Evolutionary conservation across 2,888 invertebrate genomes (phyloP), one percentile per base, ranked within the genome.

Genomic region (Argyresthia goedartella): DNA sequence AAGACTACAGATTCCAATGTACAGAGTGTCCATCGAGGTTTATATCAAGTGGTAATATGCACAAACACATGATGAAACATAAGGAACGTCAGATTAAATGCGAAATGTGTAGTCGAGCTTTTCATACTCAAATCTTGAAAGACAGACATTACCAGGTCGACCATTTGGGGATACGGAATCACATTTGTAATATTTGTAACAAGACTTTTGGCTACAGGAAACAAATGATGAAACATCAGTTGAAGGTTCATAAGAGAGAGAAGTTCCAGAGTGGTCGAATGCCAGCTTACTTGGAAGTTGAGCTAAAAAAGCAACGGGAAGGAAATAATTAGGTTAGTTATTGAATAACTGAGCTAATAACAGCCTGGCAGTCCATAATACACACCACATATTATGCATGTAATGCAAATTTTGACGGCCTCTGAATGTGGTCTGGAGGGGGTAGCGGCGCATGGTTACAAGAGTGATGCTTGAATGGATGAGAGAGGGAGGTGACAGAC

Each of bases 131-230:
- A 36, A 47, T 36, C 10, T 46, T 42, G 46, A 13, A 50, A 10
- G 50, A 53, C 9, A 51, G 43, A 16, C 53, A 53, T 34, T 34
- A 49, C 34, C 43, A 50, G 33, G 53, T 53, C 1, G 16, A 15
- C 25, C 53, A 53, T 47, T 48, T 50, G 43, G 53, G 53, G n/a
- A 35, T 53, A 11, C 50, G 50, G 42, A 53, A 46, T 7, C 50
- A 53, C 50, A 36, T 46, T 13, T 53, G 53, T 14, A 41, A 50
- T 42, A 46, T 41, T 11, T 53, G 53, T 53, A 47, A 50, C 8
- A 43, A 41, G 8, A 42, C 50, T 10, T 53, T 53, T 42, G 53
- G 53, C 34, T 50, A 53, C 48, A 49, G 50, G 4, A 46, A 43
- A 34, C 47, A 42, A 11, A 35, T 53, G 16, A 50, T 47, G 47